Evolutionary conservation across 2,888 invertebrate species (phyloP).

Genomic region (Himalopsyche kuldschensis): DNA sequence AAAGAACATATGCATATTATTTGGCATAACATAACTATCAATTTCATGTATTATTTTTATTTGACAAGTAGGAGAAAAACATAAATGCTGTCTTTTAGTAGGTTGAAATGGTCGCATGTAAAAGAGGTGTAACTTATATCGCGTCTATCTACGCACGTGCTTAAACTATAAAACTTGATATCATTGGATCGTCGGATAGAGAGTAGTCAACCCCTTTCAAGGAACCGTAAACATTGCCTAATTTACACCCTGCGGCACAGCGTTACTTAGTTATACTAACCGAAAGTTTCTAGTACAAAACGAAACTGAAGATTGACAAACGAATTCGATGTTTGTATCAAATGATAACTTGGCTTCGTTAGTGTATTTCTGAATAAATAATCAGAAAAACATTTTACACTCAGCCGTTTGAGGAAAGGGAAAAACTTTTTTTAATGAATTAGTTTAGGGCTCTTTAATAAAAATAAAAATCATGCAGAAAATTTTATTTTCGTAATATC

Average conservation of each 20-base stretch:
- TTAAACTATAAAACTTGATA: not conserved
- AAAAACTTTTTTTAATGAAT: too few species aligned
- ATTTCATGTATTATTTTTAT: not conserved
- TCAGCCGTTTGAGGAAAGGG: too few species aligned
- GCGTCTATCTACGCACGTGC: not conserved
- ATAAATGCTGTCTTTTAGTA: not conserved
- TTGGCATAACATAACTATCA: too few species aligned
- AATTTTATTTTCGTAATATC: too few species aligned
- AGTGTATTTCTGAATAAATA: too few species aligned
- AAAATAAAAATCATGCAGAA: too few species aligned
- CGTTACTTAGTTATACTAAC: not conserved
- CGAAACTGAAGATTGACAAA: not conserved
- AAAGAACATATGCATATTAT: too few species aligned
- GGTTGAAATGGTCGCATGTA: not conserved
- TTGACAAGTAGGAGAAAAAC: not conserved
- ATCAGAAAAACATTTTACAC: too few species aligned
- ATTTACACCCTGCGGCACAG: not conserved
- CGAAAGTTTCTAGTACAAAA: not conserved
- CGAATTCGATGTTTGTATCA: too few species aligned
- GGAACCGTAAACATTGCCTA: slow-evolving; percentile 3
- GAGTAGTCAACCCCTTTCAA: slow-evolving; percentile 1
- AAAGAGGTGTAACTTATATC: not conserved
- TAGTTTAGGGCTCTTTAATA: too few species aligned
- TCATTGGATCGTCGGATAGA: not conserved
- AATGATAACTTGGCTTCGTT: too few species aligned